These are phyloP conservation scores for Pelagia noctiluca DNA, from an alignment of 30 jellyfish, hydroid and myxozoan genomes.

Conservation along the genomic window DNA sequence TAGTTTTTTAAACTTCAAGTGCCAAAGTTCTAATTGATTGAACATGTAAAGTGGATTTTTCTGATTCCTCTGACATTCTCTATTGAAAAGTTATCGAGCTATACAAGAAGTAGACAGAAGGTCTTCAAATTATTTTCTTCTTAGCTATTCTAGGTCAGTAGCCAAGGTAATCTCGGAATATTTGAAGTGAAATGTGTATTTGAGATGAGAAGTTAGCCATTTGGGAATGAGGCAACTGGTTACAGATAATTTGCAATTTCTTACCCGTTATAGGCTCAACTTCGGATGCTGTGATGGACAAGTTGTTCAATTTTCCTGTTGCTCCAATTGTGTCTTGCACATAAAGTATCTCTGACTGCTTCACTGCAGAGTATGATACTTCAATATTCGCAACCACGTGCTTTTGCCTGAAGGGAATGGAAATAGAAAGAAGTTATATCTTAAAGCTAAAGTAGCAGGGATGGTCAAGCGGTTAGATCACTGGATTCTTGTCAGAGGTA, in stretches of 20 bases:
- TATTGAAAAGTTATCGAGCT: not conserved
- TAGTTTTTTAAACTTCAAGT: too few relatives aligned
- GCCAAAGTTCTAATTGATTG: too few relatives aligned
- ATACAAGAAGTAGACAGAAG: not conserved
- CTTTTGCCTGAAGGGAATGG: constrained; percentile 15
- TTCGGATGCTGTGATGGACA: not conserved
- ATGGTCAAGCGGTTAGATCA: too few relatives aligned
- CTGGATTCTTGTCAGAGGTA: constrained; percentile 1
- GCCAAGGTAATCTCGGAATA: not conserved
- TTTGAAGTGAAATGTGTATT: too few relatives aligned
- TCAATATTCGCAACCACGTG: constrained; percentile 44
- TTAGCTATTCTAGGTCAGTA: not conserved
- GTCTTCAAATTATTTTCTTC: not conserved
- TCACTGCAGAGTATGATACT: constrained; percentile 32
- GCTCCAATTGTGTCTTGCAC: constrained; percentile 42
- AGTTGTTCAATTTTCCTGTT: constrained; percentile 17
- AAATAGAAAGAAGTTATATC: not conserved
- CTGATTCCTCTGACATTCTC: not conserved
- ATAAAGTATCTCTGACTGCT: constrained; percentile 21
- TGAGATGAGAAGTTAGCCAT: too few relatives aligned
- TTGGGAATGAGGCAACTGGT: not conserved
- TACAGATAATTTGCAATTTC: not conserved
- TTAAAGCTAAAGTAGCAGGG: too few relatives aligned
- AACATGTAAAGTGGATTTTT: too few relatives aligned
- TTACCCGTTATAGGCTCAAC: constrained; percentile 21